Evolutionary conservation across 64 coral and sea anemone genomes (phyloP).

Genomic region (Montipora efflorescens): DNA sequence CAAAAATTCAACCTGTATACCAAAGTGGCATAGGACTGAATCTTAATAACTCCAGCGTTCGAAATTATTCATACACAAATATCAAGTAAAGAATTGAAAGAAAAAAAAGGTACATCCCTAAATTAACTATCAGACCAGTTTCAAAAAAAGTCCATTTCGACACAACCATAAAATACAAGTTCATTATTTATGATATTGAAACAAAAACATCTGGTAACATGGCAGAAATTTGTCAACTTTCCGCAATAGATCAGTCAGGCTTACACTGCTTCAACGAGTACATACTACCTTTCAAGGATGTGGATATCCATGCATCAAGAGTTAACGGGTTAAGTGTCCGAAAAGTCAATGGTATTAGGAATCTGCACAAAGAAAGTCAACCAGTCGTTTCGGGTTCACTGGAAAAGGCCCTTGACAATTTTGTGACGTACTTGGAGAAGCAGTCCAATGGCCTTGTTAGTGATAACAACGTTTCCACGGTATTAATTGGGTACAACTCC

Average conservation of each 20-base stretch:
- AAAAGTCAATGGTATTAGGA: slow-evolving; percentile 2
- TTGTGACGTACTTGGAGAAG: slow-evolving; percentile 27
- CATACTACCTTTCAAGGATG: not conserved
- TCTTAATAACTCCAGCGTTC: too few species aligned
- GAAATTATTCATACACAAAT: not conserved
- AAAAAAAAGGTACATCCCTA: slow-evolving; percentile 55
- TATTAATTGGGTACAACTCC: slow-evolving; percentile 37
- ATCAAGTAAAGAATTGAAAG: slow-evolving; percentile 54
- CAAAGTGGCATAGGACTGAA: too few species aligned
- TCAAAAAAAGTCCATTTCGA: slow-evolving; percentile 37
- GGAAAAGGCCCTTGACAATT: slow-evolving; percentile 30
- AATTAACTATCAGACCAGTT: slow-evolving; percentile 59
- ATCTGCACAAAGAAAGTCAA: slow-evolving; percentile 36
- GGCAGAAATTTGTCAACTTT: slow-evolving; percentile 69
- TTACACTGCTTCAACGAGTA: slow-evolving; percentile 12
- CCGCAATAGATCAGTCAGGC: slow-evolving; percentile 56
- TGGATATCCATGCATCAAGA: slow-evolving; percentile 45
- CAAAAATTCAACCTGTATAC: too few species aligned
- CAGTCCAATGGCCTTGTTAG: not conserved
- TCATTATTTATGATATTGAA: slow-evolving; percentile 73
- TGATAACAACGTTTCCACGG: not conserved
- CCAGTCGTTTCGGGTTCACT: slow-evolving; percentile 7
- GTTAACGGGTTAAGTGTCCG: slow-evolving; percentile 47
- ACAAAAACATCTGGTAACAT: slow-evolving; percentile 64
- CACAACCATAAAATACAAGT: slow-evolving; percentile 45